Base-by-base conservation (phyloP, 1,140 invertebrate genomes). In the Littorina saxatilis region DNA sequence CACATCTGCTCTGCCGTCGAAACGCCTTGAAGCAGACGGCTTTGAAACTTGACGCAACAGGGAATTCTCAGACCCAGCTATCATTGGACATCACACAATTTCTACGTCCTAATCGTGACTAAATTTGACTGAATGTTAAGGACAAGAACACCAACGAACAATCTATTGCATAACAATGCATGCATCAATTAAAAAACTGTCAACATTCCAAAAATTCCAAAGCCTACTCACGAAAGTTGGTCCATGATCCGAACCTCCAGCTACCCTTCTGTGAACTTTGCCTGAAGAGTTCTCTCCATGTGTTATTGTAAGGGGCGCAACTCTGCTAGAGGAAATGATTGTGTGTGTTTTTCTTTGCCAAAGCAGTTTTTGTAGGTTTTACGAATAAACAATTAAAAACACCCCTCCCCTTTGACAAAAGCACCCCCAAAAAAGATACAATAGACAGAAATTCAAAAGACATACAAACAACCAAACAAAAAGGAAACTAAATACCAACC, bases 141-240 rank as follows among this genome's bases (percentile, higher is more conserved):
- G n/a, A n/a, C n/a, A n/a, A n/a, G n/a, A n/a, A n/a, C n/a, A n/a
- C n/a, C n/a, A n/a, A n/a, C n/a, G n/a, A n/a, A n/a, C n/a, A n/a
- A n/a, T n/a, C n/a, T 47, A 47, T 47, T 47, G 43, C 5, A 5
- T 17, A 47, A 17, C 43, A 47, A 47, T 47, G 43, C 17, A 47
- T 47, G 43, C 43, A 61, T 61, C 7, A 29, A 4, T 23, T n/a
- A 61, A 61, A 23, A 61, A 61, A 61, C 9, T n/a, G 20, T 61
- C 23, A 61, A 78, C 52, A 78, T 78, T 78, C 76, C 76, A 78
- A 78, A 78, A 78, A 78, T 78, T 78, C 76, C 76, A 78, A n/a
- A 78, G 55, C 55, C 35, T 27, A 78, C 76, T 78, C 39, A 78
- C 76, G 76, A 78, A 78, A 78, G 76, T 58, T 78, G 76, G 76